Percentiles rank a stretch among this genome's conserved stretches.
Evolutionary conservation across 1,140 invertebrate species (phyloP).

Genomic region (Babylonia areolata): DNA sequence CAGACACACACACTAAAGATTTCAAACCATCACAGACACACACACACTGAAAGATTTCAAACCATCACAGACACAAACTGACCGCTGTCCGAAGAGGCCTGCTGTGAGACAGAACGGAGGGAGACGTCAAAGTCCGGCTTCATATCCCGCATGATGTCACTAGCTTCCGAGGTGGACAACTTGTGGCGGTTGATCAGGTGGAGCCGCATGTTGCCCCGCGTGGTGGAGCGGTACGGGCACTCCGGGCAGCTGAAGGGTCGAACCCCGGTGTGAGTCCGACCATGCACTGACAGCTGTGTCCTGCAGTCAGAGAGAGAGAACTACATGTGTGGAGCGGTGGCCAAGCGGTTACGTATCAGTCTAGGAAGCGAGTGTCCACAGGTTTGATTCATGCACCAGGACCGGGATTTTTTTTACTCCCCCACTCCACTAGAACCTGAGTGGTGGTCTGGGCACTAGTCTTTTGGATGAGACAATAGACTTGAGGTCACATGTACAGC

Average conservation of each 20-base stretch:
- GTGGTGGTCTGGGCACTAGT: no score
- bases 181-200: slow-evolving; percentile 65
- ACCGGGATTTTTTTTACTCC: no score
- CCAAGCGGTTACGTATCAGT: no score
- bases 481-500: no score
- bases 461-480: no score
- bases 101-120: background rate
- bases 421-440: no score
- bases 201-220: slow-evolving; percentile 65
- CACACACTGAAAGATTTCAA: background rate
- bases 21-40: background rate
- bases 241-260: slow-evolving; percentile 92
- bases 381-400: no score
- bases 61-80: background rate
- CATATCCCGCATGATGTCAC: slow-evolving; percentile 53
- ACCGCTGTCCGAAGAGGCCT: background rate
- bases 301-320: no score
- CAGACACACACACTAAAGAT: background rate
- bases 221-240: slow-evolving; percentile 79
- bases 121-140: slow-evolving; percentile 13
- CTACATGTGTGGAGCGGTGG: no score
- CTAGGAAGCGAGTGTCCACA: no score
- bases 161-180: slow-evolving; percentile 40
- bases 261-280: slow-evolving; percentile 97
- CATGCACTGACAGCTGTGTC: slow-evolving; percentile 98